Conservation (phyloP, 2,113 vertebrate species). For the Microcebus tavaratra region DNA sequence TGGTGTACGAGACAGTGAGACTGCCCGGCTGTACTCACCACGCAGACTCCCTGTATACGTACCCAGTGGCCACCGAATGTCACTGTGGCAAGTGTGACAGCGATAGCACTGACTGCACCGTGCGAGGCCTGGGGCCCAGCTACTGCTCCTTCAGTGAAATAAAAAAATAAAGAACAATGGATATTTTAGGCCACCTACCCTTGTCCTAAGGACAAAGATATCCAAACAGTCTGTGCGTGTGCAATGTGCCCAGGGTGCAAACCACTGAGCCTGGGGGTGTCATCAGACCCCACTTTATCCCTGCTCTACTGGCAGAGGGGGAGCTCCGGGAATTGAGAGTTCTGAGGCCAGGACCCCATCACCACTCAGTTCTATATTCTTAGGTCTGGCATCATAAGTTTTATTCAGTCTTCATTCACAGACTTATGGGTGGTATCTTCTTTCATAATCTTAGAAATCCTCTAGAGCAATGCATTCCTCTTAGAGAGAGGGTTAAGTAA, state of each 20-base stretch:
- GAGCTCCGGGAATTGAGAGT: background rate
- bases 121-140: constrained; percentile 81
- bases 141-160: constrained; percentile 86
- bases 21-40: constrained; percentile 89
- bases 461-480: background rate
- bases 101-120: constrained; percentile 87
- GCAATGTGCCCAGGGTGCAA: background rate
- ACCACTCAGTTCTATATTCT: background rate
- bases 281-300: background rate
- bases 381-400: background rate
- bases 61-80: constrained; percentile 91
- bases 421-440: background rate
- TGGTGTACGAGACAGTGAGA: constrained; percentile 88
- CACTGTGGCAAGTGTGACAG: constrained; percentile 88
- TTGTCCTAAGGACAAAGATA: background rate
- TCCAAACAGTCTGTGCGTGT: background rate
- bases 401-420: background rate
- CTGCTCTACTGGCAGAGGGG: background rate
- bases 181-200: background rate
- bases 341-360: background rate
- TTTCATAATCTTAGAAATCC: background rate
- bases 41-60: constrained; percentile 84
- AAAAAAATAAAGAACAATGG: constrained; percentile 67
- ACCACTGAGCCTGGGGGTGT: background rate
- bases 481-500: background rate